phyloP scores from a whole-genome alignment of 1,140 invertebrate species.

The Euura lappo region DNA sequence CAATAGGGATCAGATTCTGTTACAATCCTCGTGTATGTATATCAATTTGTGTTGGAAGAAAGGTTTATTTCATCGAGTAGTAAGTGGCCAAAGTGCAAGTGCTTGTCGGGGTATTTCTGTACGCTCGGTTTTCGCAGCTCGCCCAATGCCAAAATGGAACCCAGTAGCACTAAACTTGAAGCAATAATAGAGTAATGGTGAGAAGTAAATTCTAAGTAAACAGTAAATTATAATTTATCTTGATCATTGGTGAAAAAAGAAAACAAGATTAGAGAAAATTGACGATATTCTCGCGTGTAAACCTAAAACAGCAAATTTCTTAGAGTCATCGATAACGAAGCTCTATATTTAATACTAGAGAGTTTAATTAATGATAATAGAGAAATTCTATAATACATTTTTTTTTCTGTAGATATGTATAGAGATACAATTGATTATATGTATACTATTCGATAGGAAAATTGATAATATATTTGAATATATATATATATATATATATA shows the following conservation, averaged over 20 bases:
- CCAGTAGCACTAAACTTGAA: slow-evolving; percentile 52
- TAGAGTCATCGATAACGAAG: slow-evolving; percentile 46
- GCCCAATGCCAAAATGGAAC: slow-evolving; percentile 53
- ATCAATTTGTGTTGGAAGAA: background rate
- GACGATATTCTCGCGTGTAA: slow-evolving; percentile 32
- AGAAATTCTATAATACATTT: slow-evolving; percentile 55
- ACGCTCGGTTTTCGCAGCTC: slow-evolving; percentile 35
- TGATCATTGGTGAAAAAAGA: background rate
- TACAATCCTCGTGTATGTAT: background rate
- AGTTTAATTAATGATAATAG: slow-evolving; percentile 58
- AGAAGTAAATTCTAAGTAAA: slow-evolving; percentile 26
- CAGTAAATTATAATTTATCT: slow-evolving; percentile 8
- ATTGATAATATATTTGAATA: slow-evolving; percentile 56
- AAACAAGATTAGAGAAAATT: too few species aligned
- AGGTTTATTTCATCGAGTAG: background rate
- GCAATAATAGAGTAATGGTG: slow-evolving; percentile 51
- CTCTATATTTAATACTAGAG: slow-evolving; percentile 57
- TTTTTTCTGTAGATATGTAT: slow-evolving; percentile 59
- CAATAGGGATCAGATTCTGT: background rate
- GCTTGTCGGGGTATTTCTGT: background rate
- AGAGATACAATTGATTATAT: slow-evolving; percentile 48
- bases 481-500: slow-evolving; percentile 6
- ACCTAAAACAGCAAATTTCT: slow-evolving; percentile 40
- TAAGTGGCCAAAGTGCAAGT: background rate
- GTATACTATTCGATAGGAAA: slow-evolving; percentile 48